Base-by-base conservation (phyloP, 2,113 vertebrate species). In the Anas platyrhynchos region DNA sequence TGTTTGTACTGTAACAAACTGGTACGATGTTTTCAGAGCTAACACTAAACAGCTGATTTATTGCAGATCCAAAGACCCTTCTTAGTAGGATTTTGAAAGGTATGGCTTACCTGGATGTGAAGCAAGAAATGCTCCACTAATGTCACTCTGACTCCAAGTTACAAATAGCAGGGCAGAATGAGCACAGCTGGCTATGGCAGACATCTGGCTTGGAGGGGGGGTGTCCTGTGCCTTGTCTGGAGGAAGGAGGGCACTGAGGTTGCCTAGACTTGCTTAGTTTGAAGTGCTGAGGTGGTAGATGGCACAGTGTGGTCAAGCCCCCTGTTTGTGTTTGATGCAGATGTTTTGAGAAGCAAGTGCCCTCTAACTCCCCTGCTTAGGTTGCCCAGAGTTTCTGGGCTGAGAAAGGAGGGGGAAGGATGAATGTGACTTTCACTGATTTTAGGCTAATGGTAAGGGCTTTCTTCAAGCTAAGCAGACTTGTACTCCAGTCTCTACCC, bases 1-100 rank as follows among this genome's bases (percentile, higher is more conserved):
- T 98, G 97, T 92, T 95, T 88, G 68, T 56, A 61, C 88, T 98
- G 13, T 79, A 96, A 94, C 96, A 93, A 91, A 89, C 95, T 97
- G 97, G 95, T 95, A 34, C 76, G 50, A 87, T 22, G 55, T 58
- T 2, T 61, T 94, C 66, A 11, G 22, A 77, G 38, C 90, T 75
- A 88, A 97, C 75, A 25, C 82, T 95, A 84, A 95, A 76, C 96
- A 97, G 89, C 94, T 90, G 89, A 95, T 82, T 27, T 80, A 71
- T 63, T 81, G 97, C 82, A 83, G 81, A 93, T 89, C 93, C 91
- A 58, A 72, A 91, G 88, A 38, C 80, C 88, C 85, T 91, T 91
- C 76, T 31, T 52, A 56, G 17, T 21, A 83, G 91, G 81, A 79
- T 48, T 73, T 56, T 82, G 62, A 88, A 90, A 82, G 86, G 34